phyloP scores from a whole-genome alignment of 2,113 vertebrate genomes.

The Phalacrocorax brasilianus region DNA sequence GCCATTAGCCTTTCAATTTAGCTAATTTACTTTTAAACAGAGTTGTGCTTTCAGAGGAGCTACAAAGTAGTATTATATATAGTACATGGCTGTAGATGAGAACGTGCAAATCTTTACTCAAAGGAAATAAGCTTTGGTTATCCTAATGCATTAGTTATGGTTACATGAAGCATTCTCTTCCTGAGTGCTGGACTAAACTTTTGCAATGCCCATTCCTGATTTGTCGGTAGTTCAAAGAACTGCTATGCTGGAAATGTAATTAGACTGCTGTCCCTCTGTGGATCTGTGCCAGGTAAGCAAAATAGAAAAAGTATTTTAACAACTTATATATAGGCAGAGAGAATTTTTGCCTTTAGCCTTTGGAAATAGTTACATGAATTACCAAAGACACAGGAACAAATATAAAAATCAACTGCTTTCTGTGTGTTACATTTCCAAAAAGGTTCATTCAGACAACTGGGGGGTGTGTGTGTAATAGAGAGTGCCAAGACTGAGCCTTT shows the following conservation, averaged over 20 bases:
- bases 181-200: constrained; percentile 19
- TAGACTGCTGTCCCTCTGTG: background rate
- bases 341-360: background rate
- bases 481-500: background rate
- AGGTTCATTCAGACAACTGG: background rate
- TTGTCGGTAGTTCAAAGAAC: constrained; percentile 55
- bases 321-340: background rate
- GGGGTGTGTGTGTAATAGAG: background rate
- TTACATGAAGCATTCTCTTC: constrained; percentile 43
- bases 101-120: constrained; percentile 46
- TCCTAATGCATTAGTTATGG: constrained; percentile 47
- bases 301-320: background rate
- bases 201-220: constrained; percentile 18
- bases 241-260: background rate
- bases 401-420: background rate
- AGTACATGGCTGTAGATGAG: constrained; percentile 42
- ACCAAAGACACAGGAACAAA: background rate
- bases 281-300: constrained; percentile 37
- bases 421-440: background rate
- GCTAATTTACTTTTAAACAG: constrained; percentile 56
- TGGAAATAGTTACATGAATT: background rate
- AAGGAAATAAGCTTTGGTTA: constrained; percentile 51
- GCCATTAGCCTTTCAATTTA: constrained; percentile 55
- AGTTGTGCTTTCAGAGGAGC: constrained; percentile 34
- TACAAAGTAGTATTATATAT: constrained; percentile 17